Percentiles rank a stretch among this genome's conserved stretches.
phyloP scores from a whole-genome alignment of 2,797 vertebrate genomes.

The Ispidina lecontei region DNA sequence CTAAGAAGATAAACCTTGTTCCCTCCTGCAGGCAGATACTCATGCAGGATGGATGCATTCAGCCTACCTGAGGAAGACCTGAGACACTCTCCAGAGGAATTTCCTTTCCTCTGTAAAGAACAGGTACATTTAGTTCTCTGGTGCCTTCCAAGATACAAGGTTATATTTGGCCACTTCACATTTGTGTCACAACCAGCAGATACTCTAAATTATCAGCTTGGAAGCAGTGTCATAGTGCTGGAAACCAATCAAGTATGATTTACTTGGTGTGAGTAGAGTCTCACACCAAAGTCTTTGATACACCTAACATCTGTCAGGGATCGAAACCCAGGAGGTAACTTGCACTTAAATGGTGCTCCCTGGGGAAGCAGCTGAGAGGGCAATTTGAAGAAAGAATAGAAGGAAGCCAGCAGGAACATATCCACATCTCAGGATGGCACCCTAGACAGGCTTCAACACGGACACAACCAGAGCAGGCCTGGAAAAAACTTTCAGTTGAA shows the following conservation, averaged over 20 bases:
- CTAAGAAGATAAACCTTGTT: slow-evolving; percentile 5
- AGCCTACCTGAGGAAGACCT: not conserved
- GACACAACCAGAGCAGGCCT: not conserved
- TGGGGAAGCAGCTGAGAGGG: not conserved
- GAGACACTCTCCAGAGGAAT: not conserved
- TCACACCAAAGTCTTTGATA: not conserved
- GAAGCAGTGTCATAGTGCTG: not conserved
- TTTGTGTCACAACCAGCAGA: not conserved
- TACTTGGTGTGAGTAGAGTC: not conserved
- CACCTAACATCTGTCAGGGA: not conserved
- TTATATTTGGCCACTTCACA: not conserved
- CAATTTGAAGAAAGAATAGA: not conserved
- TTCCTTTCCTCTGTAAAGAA: not conserved
- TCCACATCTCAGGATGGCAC: not conserved
- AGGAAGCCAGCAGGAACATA: not conserved
- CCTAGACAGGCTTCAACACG: not conserved
- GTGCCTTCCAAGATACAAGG: not conserved
- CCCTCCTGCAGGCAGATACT: not conserved
- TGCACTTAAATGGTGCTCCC: not conserved
- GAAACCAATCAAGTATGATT: not conserved
- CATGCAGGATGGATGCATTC: not conserved
- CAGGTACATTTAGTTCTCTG: not conserved
- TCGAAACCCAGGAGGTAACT: not conserved
- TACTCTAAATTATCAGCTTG: not conserved
- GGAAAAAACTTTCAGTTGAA: not conserved